phyloP scores from a whole-genome alignment of 2,113 vertebrate species.

The Chloebia gouldiae region DNA sequence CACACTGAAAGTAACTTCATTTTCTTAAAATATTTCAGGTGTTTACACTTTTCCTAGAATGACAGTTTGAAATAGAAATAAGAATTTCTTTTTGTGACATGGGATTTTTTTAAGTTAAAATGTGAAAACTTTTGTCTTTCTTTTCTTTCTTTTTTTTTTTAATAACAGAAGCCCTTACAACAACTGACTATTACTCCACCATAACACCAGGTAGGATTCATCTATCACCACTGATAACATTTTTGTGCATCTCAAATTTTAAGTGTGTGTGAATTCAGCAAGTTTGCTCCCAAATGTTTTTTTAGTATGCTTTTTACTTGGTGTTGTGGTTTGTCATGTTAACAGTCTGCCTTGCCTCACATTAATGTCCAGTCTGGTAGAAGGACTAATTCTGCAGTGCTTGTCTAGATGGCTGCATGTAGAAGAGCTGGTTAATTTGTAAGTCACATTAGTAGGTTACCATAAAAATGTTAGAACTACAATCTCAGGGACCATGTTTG shows the following conservation, averaged over 20 bases:
- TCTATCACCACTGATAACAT: not conserved
- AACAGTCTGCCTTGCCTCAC: not conserved
- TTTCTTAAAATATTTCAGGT: not conserved
- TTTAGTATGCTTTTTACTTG: not conserved
- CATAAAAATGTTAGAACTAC: not conserved
- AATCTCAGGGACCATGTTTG: not conserved
- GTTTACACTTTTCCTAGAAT: not conserved
- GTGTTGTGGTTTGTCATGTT: not conserved
- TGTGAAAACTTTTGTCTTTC: not conserved
- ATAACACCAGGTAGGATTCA: conserved; percentile 9
- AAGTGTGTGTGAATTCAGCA: not conserved
- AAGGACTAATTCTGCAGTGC: not conserved
- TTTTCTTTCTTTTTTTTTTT: not conserved
- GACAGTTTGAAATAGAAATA: not conserved
- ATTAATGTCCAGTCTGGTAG: not conserved
- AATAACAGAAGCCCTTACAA: not conserved
- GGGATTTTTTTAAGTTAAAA: not conserved
- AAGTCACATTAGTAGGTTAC: not conserved
- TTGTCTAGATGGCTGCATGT: not conserved
- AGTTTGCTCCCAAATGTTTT: not conserved
- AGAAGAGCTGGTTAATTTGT: not conserved
- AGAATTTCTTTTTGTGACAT: not conserved
- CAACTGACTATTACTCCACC: not conserved
- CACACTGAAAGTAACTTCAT: not conserved
- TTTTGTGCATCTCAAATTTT: not conserved